A percentile compares a stretch with the other conserved stretches of the same genome.
These are phyloP conservation scores for Eupithecia centaureata DNA, from an alignment of 2,888 invertebrate species.

Conservation along the genomic window DNA sequence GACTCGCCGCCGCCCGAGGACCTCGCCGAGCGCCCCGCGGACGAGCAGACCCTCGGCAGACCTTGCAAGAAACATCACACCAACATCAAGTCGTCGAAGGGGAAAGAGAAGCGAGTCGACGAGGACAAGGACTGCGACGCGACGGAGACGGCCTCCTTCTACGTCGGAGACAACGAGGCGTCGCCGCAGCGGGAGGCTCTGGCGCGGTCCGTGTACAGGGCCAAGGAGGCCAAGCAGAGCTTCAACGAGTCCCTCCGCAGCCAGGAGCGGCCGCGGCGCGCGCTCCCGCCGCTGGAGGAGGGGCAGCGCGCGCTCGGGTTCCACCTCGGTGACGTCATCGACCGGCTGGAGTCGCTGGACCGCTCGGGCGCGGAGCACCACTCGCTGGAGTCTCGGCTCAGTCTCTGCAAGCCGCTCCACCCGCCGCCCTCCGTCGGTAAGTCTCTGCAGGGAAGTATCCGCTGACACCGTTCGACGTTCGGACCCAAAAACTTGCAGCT, in stretches of 20 bases:
- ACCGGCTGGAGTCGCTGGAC: conserved; percentile 58
- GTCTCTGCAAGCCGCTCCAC: conserved; percentile 53
- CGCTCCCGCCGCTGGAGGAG: conserved; percentile 58
- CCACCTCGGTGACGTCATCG: conserved; percentile 56
- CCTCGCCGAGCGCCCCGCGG: conserved; percentile 39
- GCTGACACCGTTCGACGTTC: too few species aligned
- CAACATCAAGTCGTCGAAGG: conserved; percentile 70
- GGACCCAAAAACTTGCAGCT: too few species aligned
- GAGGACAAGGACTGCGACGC: conserved; percentile 71
- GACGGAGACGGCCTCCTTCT: conserved; percentile 64
- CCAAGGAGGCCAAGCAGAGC: conserved; percentile 71
- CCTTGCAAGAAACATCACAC: conserved; percentile 74
- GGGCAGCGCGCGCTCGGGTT: conserved; percentile 53
- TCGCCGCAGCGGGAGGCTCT: conserved; percentile 31
- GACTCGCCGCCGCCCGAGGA: conserved; percentile 50
- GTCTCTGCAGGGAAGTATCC: too few species aligned
- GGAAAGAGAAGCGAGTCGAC: conserved; percentile 57
- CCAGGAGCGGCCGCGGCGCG: conserved; percentile 59
- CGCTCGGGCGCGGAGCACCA: conserved; percentile 73
- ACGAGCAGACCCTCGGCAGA: conserved; percentile 48
- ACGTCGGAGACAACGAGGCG: conserved; percentile 63
- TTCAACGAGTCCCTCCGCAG: conserved; percentile 69
- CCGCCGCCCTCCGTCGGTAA: conserved; percentile 74
- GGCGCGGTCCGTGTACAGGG: conserved; percentile 43
- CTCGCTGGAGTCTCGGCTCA: conserved; percentile 61